A percentile compares a stretch with the other conserved stretches of the same genome.
Evolutionary conservation across 2,797 vertebrate genomes (phyloP).

Genomic region (Galago senegalensis): DNA sequence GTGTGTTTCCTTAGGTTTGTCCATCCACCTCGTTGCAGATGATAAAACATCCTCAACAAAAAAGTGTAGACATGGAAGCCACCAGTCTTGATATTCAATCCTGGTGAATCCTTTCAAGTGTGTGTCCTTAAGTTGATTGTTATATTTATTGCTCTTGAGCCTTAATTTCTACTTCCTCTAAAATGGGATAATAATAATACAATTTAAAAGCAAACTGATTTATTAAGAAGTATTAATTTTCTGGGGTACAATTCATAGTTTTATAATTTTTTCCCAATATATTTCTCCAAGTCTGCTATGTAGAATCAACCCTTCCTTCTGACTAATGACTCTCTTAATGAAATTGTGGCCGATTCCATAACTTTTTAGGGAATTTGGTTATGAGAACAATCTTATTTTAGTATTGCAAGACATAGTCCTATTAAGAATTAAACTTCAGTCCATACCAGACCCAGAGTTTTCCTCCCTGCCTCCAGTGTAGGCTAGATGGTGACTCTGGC

Average conservation of each 20-base stretch:
- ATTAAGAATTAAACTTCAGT: background rate
- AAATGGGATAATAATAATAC: background rate
- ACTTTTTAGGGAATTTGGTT: background rate
- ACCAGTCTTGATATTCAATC: background rate
- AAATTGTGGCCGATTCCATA: background rate
- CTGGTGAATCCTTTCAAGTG: background rate
- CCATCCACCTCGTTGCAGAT: background rate
- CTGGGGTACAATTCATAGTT: background rate
- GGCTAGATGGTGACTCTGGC: background rate
- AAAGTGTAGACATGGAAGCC: background rate
- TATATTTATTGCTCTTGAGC: background rate
- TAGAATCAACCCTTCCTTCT: background rate
- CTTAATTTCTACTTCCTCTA: constrained; percentile 39
- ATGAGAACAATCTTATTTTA: background rate
- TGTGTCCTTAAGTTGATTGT: background rate
- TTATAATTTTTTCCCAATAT: background rate
- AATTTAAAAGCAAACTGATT: constrained; percentile 11
- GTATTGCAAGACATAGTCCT: background rate
- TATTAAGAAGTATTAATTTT: background rate
- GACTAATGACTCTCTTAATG: background rate
- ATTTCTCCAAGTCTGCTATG: background rate
- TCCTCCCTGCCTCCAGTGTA: background rate
- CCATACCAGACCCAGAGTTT: background rate
- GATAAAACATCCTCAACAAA: background rate
- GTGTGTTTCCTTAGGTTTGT: background rate